Evolutionary conservation across 2,797 vertebrate genomes (phyloP).

Genomic region (Muscicapa striata): DNA sequence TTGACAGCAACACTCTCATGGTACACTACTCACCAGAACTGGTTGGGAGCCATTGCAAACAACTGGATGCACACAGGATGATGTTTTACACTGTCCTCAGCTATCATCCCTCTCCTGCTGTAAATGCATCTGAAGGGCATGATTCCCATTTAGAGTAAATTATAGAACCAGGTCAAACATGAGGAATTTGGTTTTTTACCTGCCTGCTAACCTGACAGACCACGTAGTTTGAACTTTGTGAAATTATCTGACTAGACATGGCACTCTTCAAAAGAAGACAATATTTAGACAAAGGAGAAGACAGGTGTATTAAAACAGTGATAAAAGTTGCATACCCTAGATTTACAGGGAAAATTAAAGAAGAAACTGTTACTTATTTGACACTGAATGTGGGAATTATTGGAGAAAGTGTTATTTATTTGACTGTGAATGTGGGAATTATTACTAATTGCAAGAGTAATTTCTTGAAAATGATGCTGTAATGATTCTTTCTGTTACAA

Average conservation of each 20-base stretch:
- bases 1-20: background rate
- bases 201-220: slow-evolving; percentile 52
- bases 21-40: background rate
- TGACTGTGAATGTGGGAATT: slow-evolving; percentile 56
- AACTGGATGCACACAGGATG: background rate
- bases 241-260: slow-evolving; percentile 16
- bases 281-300: background rate
- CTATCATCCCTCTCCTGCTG: slow-evolving; percentile 27
- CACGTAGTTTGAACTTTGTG: background rate
- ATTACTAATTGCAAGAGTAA: slow-evolving; percentile 68
- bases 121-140: slow-evolving; percentile 38
- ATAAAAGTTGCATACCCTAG: background rate
- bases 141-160: slow-evolving; percentile 41
- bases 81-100: background rate
- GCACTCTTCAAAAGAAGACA: slow-evolving; percentile 13
- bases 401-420: slow-evolving; percentile 51
- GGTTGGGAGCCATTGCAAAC: background rate
- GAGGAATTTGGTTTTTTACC: slow-evolving; percentile 43
- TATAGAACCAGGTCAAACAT: slow-evolving; percentile 67
- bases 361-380: slow-evolving; percentile 12
- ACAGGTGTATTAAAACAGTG: background rate
- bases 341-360: slow-evolving; percentile 36
- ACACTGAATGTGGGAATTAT: slow-evolving; percentile 47
- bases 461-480: slow-evolving; percentile 65
- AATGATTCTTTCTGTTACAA: slow-evolving; percentile 65